These are phyloP conservation scores for Microplitis demolitor DNA, from an alignment of 1,140 invertebrate species.

Conservation along the genomic window DNA sequence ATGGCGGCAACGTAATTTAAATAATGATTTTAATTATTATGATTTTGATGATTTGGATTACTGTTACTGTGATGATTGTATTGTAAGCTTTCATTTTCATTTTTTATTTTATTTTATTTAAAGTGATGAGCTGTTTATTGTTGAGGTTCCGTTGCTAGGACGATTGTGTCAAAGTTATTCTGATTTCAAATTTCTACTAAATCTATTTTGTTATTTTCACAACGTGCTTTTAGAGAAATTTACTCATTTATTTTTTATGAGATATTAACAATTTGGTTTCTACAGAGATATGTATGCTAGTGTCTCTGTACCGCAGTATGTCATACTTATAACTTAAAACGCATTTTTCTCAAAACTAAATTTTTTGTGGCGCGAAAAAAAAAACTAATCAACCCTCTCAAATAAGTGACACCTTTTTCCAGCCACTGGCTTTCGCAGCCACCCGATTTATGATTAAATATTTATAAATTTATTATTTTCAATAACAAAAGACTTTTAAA, in stretches of 20 bases:
- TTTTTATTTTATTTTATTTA: background rate
- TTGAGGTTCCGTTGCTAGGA: background rate
- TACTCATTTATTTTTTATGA: too few species aligned
- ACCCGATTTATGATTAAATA: too few species aligned
- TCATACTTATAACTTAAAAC: too few species aligned
- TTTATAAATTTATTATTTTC: background rate
- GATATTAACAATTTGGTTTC: too few species aligned
- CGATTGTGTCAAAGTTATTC: too few species aligned
- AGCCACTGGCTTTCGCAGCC: too few species aligned
- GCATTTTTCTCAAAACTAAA: background rate
- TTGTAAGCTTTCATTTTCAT: slow-evolving; percentile 49
- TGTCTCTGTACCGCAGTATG: too few species aligned
- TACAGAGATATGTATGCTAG: too few species aligned
- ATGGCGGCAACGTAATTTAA: slow-evolving; percentile 66
- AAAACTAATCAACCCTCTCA: background rate
- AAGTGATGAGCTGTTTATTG: background rate
- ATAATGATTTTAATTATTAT: slow-evolving; percentile 44
- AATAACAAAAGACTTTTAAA: background rate
- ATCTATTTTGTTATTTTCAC: too few species aligned
- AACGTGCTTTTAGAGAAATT: too few species aligned
- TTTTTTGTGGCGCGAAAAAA: background rate
- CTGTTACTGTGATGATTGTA: slow-evolving; percentile 76
- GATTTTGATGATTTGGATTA: slow-evolving; percentile 58
- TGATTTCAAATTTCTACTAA: too few species aligned
- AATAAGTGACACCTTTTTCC: too few species aligned